Evolutionary conservation across 1,140 invertebrate genomes (phyloP), one percentile per base, ranked within the genome.

Genomic region (Ceratosolen fusciceps): DNA sequence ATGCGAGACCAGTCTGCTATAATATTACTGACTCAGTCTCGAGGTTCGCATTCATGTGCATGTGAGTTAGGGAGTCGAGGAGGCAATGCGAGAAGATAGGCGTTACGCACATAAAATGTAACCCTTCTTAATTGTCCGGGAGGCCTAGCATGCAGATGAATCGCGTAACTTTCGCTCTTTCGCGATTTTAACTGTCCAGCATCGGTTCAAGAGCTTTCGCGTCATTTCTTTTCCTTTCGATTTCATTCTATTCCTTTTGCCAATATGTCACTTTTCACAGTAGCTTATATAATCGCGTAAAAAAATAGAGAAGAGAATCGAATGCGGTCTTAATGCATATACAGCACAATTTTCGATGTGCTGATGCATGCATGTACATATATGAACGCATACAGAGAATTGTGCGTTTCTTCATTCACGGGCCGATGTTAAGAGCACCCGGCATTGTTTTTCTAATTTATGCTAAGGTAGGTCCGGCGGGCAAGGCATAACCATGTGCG

Each of bases 391-490:
- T n/a, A 12, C 39, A 43, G 5, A 43, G 12, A 43, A 7, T 43
- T 12, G 12, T 62, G 29, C 4, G 29, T 70, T 39, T 70, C 67
- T 16, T 52, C 70, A 7, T 8, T 52, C 70, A 9, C 16, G 16
- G 8, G 60, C 31, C n/a, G 9, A 37, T n/a, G 31, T 31, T 19
- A 14, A 26, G 83, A 83, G 83, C 82, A 80, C 77, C 72, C 81
- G 68, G 84, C 84, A 85, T 88, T 88, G 86, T 88, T 87, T 86
- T 87, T 86, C 81, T 86, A 88, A 88, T 88, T 87, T 87, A 87
- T 87, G 85, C 84, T 82, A 82, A 85, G 84, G 83, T 83, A 67
- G 80, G 78, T 83, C 76, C 72, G 83, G 67, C 71, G 82, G 60
- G 67, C 74, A 58, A 31, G 54, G 49, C 39, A 70, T 26, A 70